Evolutionary conservation across 2,888 invertebrate species (phyloP).

Genomic region (Globia sparganii): DNA sequence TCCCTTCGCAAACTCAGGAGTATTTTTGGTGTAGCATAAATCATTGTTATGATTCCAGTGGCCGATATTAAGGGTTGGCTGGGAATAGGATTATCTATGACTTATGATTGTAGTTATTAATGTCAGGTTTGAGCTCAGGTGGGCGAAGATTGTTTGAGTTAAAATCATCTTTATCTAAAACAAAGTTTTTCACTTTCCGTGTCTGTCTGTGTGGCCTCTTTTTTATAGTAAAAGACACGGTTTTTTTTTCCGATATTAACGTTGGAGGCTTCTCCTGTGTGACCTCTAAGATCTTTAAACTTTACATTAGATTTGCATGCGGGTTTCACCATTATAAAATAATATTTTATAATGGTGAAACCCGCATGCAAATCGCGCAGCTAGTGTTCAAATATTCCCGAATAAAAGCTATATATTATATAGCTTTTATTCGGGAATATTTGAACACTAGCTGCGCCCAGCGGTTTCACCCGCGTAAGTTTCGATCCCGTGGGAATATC

Average conservation of each 20-base stretch:
- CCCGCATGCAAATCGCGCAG: too few species aligned
- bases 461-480: too few species aligned
- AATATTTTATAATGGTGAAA: too few species aligned
- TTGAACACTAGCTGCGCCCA: too few species aligned
- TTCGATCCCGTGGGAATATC: too few species aligned
- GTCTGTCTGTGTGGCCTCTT: background rate
- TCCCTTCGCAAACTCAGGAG: slow-evolving; percentile 56
- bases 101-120: slow-evolving; percentile 60
- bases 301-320: background rate
- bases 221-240: too few species aligned
- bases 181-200: too few species aligned
- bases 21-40: slow-evolving; percentile 60
- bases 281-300: background rate
- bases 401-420: too few species aligned
- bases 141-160: slow-evolving; percentile 18
- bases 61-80: slow-evolving; percentile 61
- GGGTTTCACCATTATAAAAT: background rate
- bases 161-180: background rate
- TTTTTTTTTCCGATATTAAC: too few species aligned
- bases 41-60: slow-evolving; percentile 59
- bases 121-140: slow-evolving; percentile 19
- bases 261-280: background rate
- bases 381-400: too few species aligned
- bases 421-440: background rate
- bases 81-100: slow-evolving; percentile 63